These are phyloP conservation scores for Rhopalosiphum padi DNA, from an alignment of 1,140 invertebrate species.

Conservation along the genomic window DNA sequence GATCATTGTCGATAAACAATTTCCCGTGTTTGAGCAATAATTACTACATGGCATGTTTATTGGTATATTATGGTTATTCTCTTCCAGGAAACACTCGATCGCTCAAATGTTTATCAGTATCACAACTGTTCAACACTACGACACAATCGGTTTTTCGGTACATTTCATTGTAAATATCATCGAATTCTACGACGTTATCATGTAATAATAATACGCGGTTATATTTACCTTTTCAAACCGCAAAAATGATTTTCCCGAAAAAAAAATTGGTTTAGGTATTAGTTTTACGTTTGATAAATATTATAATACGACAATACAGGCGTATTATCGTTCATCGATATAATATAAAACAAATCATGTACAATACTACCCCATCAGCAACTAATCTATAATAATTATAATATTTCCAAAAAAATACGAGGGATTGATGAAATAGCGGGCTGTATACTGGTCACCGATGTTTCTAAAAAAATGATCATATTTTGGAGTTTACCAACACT, in stretches of 20 bases:
- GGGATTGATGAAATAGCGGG: not conserved
- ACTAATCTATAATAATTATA: not conserved
- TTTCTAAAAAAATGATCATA: not conserved
- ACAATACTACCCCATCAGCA: too few species aligned
- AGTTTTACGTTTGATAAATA: not conserved
- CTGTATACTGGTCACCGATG: not conserved
- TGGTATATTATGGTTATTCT: not conserved
- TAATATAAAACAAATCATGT: not conserved
- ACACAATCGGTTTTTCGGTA: not conserved
- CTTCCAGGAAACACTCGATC: not conserved
- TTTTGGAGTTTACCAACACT: not conserved
- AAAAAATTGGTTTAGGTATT: not conserved
- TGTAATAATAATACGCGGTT: not conserved
- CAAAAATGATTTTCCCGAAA: not conserved
- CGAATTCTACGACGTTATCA: not conserved
- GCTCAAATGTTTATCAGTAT: not conserved
- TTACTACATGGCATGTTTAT: not conserved
- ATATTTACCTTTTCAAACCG: not conserved
- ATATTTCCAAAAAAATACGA: not conserved
- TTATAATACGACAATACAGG: not conserved
- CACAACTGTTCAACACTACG: not conserved
- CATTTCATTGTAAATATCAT: not conserved
- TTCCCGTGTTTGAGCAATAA: not conserved
- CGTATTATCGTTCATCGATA: not conserved
- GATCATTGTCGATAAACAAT: not conserved